Percentiles rank a stretch among this genome's conserved stretches.
These are phyloP conservation scores for Druon quercuslanigerum DNA, from an alignment of 1,140 invertebrate genomes.

Conservation along the genomic window DNA sequence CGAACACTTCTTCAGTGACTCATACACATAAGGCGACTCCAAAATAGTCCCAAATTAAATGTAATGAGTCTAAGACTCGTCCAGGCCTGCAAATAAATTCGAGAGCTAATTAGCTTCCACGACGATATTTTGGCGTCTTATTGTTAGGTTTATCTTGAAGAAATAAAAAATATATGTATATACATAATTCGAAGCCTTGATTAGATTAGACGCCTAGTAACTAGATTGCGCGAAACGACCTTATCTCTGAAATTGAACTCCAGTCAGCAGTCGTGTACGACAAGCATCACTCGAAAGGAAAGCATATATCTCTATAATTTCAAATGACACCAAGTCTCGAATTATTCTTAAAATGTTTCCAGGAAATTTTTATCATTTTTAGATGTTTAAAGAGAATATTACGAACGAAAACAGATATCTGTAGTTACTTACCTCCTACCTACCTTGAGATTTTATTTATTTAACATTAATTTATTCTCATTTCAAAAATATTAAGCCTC, in stretches of 20 bases:
- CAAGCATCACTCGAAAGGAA: slow-evolving; percentile 16
- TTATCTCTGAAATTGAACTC: slow-evolving; percentile 74
- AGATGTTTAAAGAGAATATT: too few species aligned
- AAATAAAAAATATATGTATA: slow-evolving; percentile 52
- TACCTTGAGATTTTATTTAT: too few species aligned
- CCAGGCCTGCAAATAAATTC: not conserved
- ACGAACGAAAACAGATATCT: too few species aligned
- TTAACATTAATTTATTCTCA: not conserved
- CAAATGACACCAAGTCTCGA: not conserved
- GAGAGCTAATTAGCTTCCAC: not conserved
- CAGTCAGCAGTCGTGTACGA: slow-evolving; percentile 57
- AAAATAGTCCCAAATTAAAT: too few species aligned
- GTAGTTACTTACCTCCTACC: too few species aligned
- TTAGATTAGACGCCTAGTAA: slow-evolving; percentile 76
- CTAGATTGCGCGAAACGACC: slow-evolving; percentile 70
- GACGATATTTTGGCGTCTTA: not conserved
- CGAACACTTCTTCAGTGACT: too few species aligned
- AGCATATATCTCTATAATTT: slow-evolving; percentile 19
- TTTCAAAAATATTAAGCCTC: not conserved
- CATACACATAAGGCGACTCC: too few species aligned
- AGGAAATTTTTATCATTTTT: too few species aligned
- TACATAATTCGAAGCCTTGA: slow-evolving; percentile 67
- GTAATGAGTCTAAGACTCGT: not conserved
- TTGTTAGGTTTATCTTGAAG: slow-evolving; percentile 30
- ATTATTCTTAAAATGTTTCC: too few species aligned